These are phyloP conservation scores for Austrofundulus limnaeus DNA, from an alignment of 2,113 vertebrate species.

Conservation along the genomic window DNA sequence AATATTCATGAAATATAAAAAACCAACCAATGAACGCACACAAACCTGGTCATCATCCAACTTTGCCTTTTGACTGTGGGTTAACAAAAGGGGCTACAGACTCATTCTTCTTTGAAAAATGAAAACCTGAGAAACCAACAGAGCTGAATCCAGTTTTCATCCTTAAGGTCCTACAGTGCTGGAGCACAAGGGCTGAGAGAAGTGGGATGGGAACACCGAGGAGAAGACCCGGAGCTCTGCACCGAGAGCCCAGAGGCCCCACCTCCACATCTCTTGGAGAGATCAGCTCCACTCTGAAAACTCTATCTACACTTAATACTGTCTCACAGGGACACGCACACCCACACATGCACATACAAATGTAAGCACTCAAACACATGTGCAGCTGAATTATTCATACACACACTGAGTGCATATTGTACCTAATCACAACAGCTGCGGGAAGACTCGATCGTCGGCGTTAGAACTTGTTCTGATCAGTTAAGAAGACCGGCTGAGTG, in stretches of 20 bases:
- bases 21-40: too few species aligned
- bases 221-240: conserved; percentile 50
- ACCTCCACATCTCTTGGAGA: conserved; percentile 44
- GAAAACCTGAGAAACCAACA: conserved; percentile 27
- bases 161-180: conserved; percentile 44
- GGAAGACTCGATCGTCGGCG: conserved; percentile 16
- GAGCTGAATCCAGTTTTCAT: conserved; percentile 42
- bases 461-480: conserved; percentile 36
- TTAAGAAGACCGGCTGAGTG: conserved; percentile 47
- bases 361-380: conserved; percentile 37
- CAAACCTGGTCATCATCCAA: too few species aligned
- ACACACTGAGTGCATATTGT: conserved; percentile 33
- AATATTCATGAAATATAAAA: too few species aligned
- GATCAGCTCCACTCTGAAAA: conserved; percentile 69
- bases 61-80: too few species aligned
- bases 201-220: conserved; percentile 35
- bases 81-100: conserved; percentile 11
- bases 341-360: conserved; percentile 53
- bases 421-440: conserved; percentile 40
- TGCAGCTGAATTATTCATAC: conserved; percentile 48
- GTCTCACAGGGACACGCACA: conserved; percentile 54
- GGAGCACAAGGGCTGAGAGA: conserved; percentile 38
- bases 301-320: conserved; percentile 67
- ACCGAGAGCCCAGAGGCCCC: conserved; percentile 54
- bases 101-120: conserved; percentile 45